phyloP scores from a whole-genome alignment of 2,113 vertebrate species.

The Daboia siamensis region DNA sequence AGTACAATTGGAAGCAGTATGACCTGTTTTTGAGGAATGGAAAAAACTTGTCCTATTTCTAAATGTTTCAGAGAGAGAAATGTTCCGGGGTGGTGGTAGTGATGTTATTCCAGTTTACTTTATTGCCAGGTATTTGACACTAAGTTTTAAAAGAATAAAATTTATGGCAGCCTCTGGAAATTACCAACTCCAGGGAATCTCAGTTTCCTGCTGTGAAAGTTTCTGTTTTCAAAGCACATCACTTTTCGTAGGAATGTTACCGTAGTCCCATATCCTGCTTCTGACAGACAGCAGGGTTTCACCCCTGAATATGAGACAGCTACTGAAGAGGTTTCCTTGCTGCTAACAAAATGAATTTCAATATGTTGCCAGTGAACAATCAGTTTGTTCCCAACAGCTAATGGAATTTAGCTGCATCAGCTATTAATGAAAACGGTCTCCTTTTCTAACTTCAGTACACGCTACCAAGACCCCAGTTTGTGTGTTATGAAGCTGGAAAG shows the following conservation, averaged over 20 bases:
- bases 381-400: slow-evolving; percentile 54
- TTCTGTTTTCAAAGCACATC: slow-evolving; percentile 86
- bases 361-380: slow-evolving; percentile 63
- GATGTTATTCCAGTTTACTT: slow-evolving; percentile 75
- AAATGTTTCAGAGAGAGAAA: slow-evolving; percentile 71
- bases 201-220: slow-evolving; percentile 84
- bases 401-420: slow-evolving; percentile 63
- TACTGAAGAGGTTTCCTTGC: slow-evolving; percentile 68
- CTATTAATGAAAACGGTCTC: slow-evolving; percentile 70
- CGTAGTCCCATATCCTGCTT: slow-evolving; percentile 74
- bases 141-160: slow-evolving; percentile 82
- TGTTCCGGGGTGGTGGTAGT: slow-evolving; percentile 59
- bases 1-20: slow-evolving; percentile 66
- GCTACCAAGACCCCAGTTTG: slow-evolving; percentile 48
- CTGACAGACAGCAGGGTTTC: slow-evolving; percentile 70
- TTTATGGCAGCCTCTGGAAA: slow-evolving; percentile 80
- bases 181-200: slow-evolving; percentile 75
- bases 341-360: slow-evolving; percentile 72
- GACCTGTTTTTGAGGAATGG: slow-evolving; percentile 61
- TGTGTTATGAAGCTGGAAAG: slow-evolving; percentile 56
- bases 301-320: slow-evolving; percentile 65
- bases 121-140: slow-evolving; percentile 86
- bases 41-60: slow-evolving; percentile 67
- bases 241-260: slow-evolving; percentile 76
- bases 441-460: slow-evolving; percentile 49